phyloP scores from a whole-genome alignment of 1,140 invertebrate genomes.

The Ladona fulva region DNA sequence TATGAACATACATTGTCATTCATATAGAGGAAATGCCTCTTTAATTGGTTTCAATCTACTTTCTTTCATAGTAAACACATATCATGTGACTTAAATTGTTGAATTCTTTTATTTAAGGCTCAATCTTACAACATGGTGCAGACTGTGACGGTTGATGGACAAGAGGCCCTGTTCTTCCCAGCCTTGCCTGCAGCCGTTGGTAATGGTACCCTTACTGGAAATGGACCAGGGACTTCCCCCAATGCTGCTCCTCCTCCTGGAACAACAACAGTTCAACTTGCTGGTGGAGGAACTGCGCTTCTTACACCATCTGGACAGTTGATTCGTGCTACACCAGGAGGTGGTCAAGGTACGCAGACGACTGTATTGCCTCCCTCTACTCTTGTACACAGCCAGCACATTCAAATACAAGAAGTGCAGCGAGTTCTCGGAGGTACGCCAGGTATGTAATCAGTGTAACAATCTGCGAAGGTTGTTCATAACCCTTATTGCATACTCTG shows the following conservation, averaged over 20 bases:
- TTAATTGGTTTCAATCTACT: too few species aligned
- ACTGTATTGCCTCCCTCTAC: not conserved
- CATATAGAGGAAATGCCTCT: too few species aligned
- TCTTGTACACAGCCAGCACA: not conserved
- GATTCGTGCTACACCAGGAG: conserved; percentile 38
- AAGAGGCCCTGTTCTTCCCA: conserved; percentile 84
- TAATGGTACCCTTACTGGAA: not conserved
- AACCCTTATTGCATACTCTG: too few species aligned
- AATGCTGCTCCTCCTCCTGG: not conserved
- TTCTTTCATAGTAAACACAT: too few species aligned
- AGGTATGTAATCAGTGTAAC: not conserved
- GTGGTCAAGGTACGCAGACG: not conserved
- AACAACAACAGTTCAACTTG: conserved; percentile 23
- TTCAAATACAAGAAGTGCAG: not conserved
- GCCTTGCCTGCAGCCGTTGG: conserved; percentile 23
- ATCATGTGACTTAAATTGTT: not conserved
- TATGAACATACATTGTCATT: too few species aligned
- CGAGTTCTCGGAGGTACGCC: not conserved
- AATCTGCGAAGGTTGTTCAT: too few species aligned
- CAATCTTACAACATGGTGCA: conserved; percentile 44
- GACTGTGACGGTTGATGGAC: conserved; percentile 83
- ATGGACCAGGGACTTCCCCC: not conserved
- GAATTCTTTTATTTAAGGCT: not conserved
- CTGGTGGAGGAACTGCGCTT: conserved; percentile 29
- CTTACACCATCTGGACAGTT: conserved; percentile 52